Evolutionary conservation across 1,140 invertebrate species (phyloP).

Genomic region (Lepidurus arcticus): DNA sequence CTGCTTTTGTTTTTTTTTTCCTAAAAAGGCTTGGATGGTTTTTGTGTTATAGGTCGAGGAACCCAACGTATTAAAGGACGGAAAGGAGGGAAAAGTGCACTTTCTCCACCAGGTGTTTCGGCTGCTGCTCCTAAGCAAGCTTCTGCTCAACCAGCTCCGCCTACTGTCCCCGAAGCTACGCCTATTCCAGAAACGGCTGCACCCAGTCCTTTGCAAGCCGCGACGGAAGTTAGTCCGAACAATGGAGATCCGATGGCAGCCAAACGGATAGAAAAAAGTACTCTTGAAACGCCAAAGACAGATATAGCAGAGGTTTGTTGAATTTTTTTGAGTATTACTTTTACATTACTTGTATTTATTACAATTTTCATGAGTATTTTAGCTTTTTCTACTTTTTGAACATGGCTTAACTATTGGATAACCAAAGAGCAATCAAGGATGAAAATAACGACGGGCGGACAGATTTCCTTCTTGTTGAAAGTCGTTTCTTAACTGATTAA

Average conservation of each 20-base stretch:
- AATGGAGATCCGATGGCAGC: background rate
- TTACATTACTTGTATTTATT: background rate
- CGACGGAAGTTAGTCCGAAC: background rate
- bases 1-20: background rate
- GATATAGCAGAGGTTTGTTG: background rate
- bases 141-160: background rate
- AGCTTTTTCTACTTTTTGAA: background rate
- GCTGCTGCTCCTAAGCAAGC: slow-evolving; percentile 7
- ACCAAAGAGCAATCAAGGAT: slow-evolving; percentile 6
- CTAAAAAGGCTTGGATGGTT: background rate
- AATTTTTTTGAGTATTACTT: background rate
- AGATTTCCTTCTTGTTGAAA: slow-evolving; percentile 30
- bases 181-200: background rate
- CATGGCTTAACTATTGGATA: background rate
- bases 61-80: slow-evolving; percentile 7
- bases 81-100: slow-evolving; percentile 7
- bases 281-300: background rate
- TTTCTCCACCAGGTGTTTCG: slow-evolving; percentile 3
- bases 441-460: slow-evolving; percentile 31
- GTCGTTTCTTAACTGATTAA: slow-evolving; percentile 28
- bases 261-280: background rate
- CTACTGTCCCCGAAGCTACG: background rate
- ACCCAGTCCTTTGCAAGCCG: background rate
- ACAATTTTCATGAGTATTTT: background rate
- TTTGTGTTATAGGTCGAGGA: background rate